Evolutionary conservation across 2,113 vertebrate species (phyloP), one percentile per base, ranked within the genome.

Genomic region (Thamnaconus septentrionalis): DNA sequence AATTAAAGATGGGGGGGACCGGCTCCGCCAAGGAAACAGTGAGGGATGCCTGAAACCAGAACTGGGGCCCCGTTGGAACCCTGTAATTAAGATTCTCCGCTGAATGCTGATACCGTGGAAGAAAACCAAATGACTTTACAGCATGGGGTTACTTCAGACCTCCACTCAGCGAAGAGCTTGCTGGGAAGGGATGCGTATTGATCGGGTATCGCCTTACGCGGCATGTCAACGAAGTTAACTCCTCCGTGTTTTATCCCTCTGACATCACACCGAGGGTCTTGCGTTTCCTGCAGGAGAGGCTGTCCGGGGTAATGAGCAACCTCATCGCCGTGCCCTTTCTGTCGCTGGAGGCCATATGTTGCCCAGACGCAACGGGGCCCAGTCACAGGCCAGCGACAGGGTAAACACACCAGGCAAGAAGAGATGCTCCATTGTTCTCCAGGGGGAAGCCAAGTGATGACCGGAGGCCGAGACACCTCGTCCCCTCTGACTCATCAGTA

Each of bases 51-150:
- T 91, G 87, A 86, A 91, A 87, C 81, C 65, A 81, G 78, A 86
- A 87, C 85, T 71, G 75, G 18, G 78, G 80, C 85, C 81, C 69
- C 10, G 78, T 59, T 73, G 48, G 3, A 89, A 91, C 75, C 85
- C 88, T 90, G 83, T 90, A 89, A 93, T 93, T 92, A 91, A 88
- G 85, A 87, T 90, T 88, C 85, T 89, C 80, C 67, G 69, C 66
- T 86, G 87, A 89, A 78, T 85, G 83, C 88, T 91, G 90, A 91
- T 91, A 86, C 88, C 86, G 85, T 85, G 85, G 82, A 89, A 90
- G 87, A 89, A 89, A 88, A 76, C 82, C 10, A 87, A 91, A 90
- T 58, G 76, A 90, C 82, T 90, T 91, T 90, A 86, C 85, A 90
- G 82, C 78, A 81, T 89, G 85, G 81, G 18, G 73, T 85, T 81